phyloP scores from a whole-genome alignment of 2,797 vertebrate species.

The Leptoclinus maculatus region DNA sequence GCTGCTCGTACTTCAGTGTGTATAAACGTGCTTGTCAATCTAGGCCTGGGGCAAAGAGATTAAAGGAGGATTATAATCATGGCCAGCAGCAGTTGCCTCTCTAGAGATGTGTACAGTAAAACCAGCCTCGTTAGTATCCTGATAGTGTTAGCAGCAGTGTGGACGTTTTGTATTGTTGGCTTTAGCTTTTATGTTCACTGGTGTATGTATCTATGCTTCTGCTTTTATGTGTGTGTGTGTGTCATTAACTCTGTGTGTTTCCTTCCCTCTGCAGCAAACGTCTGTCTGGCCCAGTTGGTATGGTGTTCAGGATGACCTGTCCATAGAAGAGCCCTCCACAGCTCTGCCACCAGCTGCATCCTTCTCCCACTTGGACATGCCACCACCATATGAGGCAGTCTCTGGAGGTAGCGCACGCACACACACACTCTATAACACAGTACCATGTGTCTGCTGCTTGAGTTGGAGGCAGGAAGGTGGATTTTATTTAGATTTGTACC shows the following conservation, averaged over 20 bases:
- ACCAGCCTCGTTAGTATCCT: not conserved
- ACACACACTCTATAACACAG: not conserved
- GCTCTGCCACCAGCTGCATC: constrained; percentile 85
- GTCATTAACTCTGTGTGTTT: constrained; percentile 22
- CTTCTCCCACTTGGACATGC: constrained; percentile 87
- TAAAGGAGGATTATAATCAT: constrained; percentile 9
- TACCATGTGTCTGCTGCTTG: not conserved
- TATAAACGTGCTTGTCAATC: not conserved
- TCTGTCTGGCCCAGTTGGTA: constrained; percentile 89
- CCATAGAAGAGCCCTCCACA: constrained; percentile 84
- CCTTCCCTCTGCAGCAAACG: constrained; percentile 71
- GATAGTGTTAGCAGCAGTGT: not conserved
- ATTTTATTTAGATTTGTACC: not conserved
- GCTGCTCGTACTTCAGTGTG: not conserved
- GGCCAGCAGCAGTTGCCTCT: constrained; percentile 2
- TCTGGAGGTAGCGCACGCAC: constrained; percentile 81
- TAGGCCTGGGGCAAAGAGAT: constrained; percentile 6
- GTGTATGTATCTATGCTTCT: constrained; percentile 5
- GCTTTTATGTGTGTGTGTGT: not conserved
- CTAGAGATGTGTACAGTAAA: constrained; percentile 29
- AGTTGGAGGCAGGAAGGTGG: not conserved
- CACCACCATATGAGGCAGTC: constrained; percentile 87
- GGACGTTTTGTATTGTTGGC: not conserved
- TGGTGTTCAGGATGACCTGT: constrained; percentile 85
- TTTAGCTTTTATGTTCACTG: not conserved